Conservation (phyloP, 2,113 vertebrate genomes). For the Pelvicachromis taeniatus region DNA sequence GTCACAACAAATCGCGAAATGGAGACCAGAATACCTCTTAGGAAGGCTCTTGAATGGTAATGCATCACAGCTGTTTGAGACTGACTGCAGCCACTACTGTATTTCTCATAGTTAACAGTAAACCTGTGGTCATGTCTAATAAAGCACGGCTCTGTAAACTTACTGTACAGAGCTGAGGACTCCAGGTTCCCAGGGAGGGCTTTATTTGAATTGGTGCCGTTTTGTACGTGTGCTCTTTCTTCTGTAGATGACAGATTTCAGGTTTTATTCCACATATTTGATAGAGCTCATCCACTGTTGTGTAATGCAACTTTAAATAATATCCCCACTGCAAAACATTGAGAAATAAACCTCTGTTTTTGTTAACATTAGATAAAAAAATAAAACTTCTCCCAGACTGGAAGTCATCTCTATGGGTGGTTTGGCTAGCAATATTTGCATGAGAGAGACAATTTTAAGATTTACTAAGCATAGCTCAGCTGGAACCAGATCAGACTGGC, state of each 20-base stretch:
- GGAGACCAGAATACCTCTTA: conserved; percentile 45
- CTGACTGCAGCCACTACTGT: conserved; percentile 32
- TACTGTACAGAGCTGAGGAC: not conserved
- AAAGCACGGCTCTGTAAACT: not conserved
- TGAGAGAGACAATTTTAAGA: conserved; percentile 27
- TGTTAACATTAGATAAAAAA: not conserved
- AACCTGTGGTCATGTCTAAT: conserved; percentile 13
- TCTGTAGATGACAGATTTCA: not conserved
- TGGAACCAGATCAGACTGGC: conserved; percentile 28
- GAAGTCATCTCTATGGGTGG: conserved; percentile 34
- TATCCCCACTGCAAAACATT: not conserved
- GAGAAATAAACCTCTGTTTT: not conserved
- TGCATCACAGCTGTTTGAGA: conserved; percentile 64
- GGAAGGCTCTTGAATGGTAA: conserved; percentile 44
- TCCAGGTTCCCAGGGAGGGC: not conserved
- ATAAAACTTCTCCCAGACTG: not conserved
- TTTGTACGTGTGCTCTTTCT: not conserved
- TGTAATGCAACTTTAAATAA: not conserved
- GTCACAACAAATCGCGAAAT: conserved; percentile 58
- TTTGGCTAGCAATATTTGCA: conserved; percentile 16
- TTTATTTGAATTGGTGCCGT: not conserved
- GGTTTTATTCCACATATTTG: not conserved
- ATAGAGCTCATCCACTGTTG: not conserved
- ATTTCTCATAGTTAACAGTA: conserved; percentile 1
- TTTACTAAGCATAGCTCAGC: conserved; percentile 13